phyloP scores from a whole-genome alignment of 2,888 invertebrate species.

The Frankliniella fusca region DNA sequence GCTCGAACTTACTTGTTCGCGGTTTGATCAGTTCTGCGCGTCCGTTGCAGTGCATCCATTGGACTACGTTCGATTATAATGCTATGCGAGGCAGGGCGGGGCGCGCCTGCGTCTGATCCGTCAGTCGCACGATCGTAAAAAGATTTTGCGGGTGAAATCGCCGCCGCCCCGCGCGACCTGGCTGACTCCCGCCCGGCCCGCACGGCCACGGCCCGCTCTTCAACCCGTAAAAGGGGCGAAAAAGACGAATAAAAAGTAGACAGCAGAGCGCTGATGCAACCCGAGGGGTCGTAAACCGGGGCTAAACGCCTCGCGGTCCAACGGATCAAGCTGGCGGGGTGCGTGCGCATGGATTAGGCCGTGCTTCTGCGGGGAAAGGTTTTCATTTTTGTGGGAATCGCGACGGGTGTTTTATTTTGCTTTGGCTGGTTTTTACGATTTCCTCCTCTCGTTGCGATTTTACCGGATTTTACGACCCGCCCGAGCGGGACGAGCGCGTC shows the following conservation, averaged over 20 bases:
- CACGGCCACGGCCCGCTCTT: no score
- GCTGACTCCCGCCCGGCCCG: no score
- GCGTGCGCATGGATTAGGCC: not conserved
- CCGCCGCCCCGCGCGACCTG: not conserved
- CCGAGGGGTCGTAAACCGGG: not conserved
- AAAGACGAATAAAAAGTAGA: slow-evolving; percentile 12
- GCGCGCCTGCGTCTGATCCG: not conserved
- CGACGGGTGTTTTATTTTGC: not conserved
- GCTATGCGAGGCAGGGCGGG: no score
- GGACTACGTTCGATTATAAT: not conserved
- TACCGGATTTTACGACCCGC: not conserved
- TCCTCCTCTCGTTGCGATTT: not conserved
- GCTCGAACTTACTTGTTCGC: no score
- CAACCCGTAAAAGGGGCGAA: no score
- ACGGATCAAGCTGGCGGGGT: not conserved
- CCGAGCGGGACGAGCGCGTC: not conserved
- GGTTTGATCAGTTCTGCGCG: not conserved
- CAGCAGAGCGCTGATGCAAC: not conserved
- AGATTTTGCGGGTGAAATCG: slow-evolving; percentile 2
- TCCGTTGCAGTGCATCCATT: not conserved
- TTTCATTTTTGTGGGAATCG: slow-evolving; percentile 10
- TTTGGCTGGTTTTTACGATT: not conserved
- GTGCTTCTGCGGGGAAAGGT: not conserved
- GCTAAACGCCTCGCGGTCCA: slow-evolving; percentile 1
- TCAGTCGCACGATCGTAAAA: slow-evolving; percentile 23